phyloP scores from a whole-genome alignment of 2,113 vertebrate species.

The Silurus meridionalis region DNA sequence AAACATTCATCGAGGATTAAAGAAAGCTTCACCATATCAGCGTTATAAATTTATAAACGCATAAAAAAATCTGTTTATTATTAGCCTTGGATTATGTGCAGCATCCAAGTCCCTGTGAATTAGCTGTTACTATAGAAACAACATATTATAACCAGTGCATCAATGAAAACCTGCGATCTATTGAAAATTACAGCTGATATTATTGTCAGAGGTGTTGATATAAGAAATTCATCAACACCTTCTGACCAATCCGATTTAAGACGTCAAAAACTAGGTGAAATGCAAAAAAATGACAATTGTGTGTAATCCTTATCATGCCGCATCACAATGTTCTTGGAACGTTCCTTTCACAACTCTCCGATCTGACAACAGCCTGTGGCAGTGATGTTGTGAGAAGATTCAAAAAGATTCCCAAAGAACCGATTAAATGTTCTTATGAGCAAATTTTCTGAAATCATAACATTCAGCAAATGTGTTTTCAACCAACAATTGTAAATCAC shows the following conservation, averaged over 20 bases:
- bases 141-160: background rate
- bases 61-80: background rate
- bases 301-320: background rate
- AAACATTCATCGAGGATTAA: background rate
- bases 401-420: background rate
- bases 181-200: background rate
- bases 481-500: background rate
- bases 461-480: background rate
- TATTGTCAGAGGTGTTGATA: background rate
- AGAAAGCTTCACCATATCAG: background rate
- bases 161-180: background rate
- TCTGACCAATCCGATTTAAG: background rate
- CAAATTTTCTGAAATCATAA: background rate
- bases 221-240: background rate
- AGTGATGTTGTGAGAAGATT: background rate
- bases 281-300: background rate
- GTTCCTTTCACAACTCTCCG: background rate
- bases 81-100: background rate
- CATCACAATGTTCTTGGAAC: background rate
- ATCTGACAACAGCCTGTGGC: background rate
- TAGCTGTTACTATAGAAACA: slow-evolving; percentile 21
- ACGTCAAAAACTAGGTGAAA: background rate
- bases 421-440: background rate
- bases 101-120: background rate
- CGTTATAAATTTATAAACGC: background rate